Evolutionary conservation across 2,888 invertebrate species (phyloP).

Genomic region (Pristionchus fissidentatus): DNA sequence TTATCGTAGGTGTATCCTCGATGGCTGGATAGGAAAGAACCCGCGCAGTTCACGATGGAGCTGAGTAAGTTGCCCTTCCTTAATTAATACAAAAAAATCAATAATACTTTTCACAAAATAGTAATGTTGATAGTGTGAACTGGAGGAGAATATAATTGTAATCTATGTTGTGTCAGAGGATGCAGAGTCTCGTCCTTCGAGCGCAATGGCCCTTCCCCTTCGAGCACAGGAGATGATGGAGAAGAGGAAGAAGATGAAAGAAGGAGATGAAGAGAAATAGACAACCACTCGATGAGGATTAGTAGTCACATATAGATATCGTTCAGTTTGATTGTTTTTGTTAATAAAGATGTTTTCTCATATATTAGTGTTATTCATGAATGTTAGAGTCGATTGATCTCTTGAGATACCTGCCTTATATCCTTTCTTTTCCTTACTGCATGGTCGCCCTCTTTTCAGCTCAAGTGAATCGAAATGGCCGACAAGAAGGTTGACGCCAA

Average conservation of each 20-base stretch:
- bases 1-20: conserved; percentile 58
- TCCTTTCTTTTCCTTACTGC: neutral
- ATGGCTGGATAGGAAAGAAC: conserved; percentile 60
- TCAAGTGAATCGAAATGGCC: conserved; percentile 38
- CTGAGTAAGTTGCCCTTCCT: conserved; percentile 6
- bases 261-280: conserved; percentile 36
- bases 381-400: neutral
- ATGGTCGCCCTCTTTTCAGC: neutral
- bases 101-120: no score
- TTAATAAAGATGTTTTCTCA: conserved; percentile 1
- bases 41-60: conserved; percentile 16
- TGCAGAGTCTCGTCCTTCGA: conserved; percentile 27
- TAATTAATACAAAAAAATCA: neutral
- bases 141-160: no score
- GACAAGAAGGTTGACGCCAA: conserved; percentile 48
- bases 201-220: conserved; percentile 49
- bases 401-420: neutral
- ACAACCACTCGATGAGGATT: neutral
- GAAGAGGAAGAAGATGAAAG: conserved; percentile 35
- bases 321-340: neutral
- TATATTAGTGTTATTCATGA: neutral
- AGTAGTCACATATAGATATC: neutral
- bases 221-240: conserved; percentile 51
- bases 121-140: no score
- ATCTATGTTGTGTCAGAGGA: neutral